Percentiles rank a stretch among this genome's conserved stretches.
phyloP scores from a whole-genome alignment of 2,797 vertebrate genomes.

The Tympanoctomys barrerae region DNA sequence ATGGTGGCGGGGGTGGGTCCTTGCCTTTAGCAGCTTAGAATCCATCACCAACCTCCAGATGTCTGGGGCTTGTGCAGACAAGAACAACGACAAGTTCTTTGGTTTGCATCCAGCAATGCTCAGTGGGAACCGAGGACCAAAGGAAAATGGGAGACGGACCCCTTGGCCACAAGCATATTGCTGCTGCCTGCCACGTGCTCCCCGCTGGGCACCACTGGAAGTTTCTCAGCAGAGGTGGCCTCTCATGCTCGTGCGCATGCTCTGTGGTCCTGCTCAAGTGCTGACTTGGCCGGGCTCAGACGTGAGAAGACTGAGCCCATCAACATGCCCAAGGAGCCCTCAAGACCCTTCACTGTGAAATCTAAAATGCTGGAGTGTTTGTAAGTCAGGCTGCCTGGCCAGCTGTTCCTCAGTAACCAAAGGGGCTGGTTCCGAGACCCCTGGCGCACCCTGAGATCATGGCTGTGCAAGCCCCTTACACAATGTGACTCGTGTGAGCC shows the following conservation, averaged over 20 bases:
- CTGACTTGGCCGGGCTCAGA: not conserved
- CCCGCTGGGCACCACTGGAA: rapidly evolving
- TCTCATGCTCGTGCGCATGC: not conserved
- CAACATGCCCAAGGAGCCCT: not conserved
- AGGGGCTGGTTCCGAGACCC: not conserved
- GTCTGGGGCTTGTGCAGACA: not conserved
- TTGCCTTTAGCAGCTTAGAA: not conserved
- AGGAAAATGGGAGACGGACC: not conserved
- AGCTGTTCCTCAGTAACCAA: not conserved
- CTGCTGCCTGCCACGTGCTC: rapidly evolving
- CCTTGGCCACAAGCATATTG: rapidly evolving
- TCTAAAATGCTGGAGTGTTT: not conserved
- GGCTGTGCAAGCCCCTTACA: not conserved
- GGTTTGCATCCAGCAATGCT: not conserved
- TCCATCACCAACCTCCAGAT: too few species aligned
- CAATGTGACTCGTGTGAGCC: not conserved
- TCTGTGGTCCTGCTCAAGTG: not conserved
- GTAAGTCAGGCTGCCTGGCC: too few species aligned
- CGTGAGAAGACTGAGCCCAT: not conserved
- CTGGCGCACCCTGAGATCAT: not conserved
- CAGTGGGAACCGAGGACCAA: not conserved
- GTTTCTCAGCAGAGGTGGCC: rapidly evolving
- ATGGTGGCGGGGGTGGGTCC: not conserved
- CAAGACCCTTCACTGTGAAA: not conserved
- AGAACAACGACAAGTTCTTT: rapidly evolving